Base-by-base conservation (phyloP, 2,888 invertebrate genomes). In the Hypomecis atomaria region DNA sequence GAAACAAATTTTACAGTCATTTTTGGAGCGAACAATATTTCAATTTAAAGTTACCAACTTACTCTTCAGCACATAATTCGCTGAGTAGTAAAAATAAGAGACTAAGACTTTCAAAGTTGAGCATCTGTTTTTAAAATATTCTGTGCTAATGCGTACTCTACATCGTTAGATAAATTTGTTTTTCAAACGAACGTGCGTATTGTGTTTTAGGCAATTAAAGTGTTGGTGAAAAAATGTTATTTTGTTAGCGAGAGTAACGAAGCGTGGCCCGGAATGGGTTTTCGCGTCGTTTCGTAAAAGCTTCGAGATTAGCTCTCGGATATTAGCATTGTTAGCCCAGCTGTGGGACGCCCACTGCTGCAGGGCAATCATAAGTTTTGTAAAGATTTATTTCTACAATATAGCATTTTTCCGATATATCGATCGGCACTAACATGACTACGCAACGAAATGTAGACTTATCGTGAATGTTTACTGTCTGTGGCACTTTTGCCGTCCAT, bases 131-230 rank as follows among this genome's bases (percentile, higher is more conserved):
- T 0, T 37, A 13, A 33, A 33, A 11, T 47, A 56, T 40, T 55
- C 6, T 55, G 13, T 10, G 36, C 10, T 37, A 36, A 44, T 11
- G 37, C 47, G 50, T 43, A 48, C 38, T 34, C 38, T 33, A 59
- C 59, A 59, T 63, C 58, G 62, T 58, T 62, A 66, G 62, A 55
- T 58, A 55, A 62, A 66, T 62, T 65, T 60, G 60, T 65, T 59
- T 62, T 59, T 42, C 42, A 61, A 69, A 61, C 56, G 54, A 69
- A 61, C 61, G 56, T 56, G 63, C 47, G 55, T 68, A 63, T 65
- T 69, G 56, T 68, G 54, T 50, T 69, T 57, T 62, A 59, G 57
- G 57, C 64, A 65, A 62, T 66, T 64, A 64, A 66, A 52, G 52
- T 42, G 53, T 42, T 56, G 60, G 54, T 59, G 56, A 56, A 55